Evolutionary conservation across 2,888 invertebrate species (phyloP).

Genomic region (Drosophila macrospina): DNA sequence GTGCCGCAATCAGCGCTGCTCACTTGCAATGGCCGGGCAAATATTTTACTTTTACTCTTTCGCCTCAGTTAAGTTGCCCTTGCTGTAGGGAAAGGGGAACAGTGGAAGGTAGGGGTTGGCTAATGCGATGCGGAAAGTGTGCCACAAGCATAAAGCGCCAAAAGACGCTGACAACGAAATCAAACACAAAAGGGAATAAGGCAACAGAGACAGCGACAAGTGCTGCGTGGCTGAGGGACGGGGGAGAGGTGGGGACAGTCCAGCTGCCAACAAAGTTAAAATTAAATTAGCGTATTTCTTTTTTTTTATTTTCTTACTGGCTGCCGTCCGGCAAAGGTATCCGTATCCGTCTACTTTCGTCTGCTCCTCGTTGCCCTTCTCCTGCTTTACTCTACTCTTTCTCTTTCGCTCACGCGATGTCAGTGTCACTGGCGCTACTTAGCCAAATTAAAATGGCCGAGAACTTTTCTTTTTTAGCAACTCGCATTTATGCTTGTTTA

Average conservation of each 20-base stretch:
- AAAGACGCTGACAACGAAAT: constrained; percentile 74
- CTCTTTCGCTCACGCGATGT: constrained; percentile 11
- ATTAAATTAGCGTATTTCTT: constrained; percentile 72
- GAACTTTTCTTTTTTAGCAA: constrained; percentile 48
- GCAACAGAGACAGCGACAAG: constrained; percentile 20
- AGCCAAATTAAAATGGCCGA: constrained; percentile 75
- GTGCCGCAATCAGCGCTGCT: constrained; percentile 79
- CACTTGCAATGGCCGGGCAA: constrained; percentile 78
- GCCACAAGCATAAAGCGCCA: constrained; percentile 65
- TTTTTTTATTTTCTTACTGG: not conserved
- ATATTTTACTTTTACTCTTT: constrained; percentile 80
- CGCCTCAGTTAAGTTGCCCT: constrained; percentile 28
- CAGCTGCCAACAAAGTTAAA: constrained; percentile 69
- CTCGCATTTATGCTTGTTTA: constrained; percentile 75
- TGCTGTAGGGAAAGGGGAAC: not conserved
- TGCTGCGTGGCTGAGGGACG: not conserved
- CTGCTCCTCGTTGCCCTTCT: not conserved
- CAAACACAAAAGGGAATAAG: constrained; percentile 60
- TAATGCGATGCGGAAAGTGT: constrained; percentile 74
- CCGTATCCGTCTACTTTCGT: constrained; percentile 13
- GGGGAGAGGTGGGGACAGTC: not conserved
- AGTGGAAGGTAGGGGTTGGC: constrained; percentile 5
- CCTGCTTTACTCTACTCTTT: not conserved
- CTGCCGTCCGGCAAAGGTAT: constrained; percentile 42
- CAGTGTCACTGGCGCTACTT: constrained; percentile 74